Percentiles rank a stretch among this genome's conserved stretches.
phyloP scores from a whole-genome alignment of 2,797 vertebrate species.

The Sternotherus odoratus region DNA sequence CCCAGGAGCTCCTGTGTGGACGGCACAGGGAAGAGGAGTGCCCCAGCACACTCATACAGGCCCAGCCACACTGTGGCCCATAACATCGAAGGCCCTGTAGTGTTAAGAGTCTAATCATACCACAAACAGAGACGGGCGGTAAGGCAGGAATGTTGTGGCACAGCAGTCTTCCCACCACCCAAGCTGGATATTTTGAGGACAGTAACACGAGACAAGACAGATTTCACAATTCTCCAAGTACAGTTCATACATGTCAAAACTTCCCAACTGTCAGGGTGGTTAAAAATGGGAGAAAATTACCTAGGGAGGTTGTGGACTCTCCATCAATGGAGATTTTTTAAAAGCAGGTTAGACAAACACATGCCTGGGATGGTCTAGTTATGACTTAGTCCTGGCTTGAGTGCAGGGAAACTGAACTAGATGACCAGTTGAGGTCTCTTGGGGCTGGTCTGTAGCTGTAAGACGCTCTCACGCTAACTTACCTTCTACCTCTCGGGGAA shows the following conservation, averaged over 20 bases:
- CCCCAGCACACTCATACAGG: not conserved
- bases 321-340: not conserved
- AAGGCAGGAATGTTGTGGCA: not conserved
- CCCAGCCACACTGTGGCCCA: not conserved
- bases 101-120: not conserved
- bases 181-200: not conserved
- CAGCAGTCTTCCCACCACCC: fast-evolving
- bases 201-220: not conserved
- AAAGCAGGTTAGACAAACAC: not conserved
- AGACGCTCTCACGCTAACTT: too few relatives aligned
- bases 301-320: not conserved
- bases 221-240: not conserved
- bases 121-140: not conserved
- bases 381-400: not conserved
- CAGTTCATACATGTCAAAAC: not conserved
- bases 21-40: not conserved
- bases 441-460: not conserved
- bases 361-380: not conserved
- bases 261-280: not conserved
- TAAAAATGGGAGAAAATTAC: not conserved
- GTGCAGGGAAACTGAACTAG: too few relatives aligned
- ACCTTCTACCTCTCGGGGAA: too few relatives aligned
- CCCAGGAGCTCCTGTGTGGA: not conserved
- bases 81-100: not conserved
- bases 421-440: too few relatives aligned